Conservation (phyloP, 2,797 vertebrate genomes). For the Zalophus californianus region DNA sequence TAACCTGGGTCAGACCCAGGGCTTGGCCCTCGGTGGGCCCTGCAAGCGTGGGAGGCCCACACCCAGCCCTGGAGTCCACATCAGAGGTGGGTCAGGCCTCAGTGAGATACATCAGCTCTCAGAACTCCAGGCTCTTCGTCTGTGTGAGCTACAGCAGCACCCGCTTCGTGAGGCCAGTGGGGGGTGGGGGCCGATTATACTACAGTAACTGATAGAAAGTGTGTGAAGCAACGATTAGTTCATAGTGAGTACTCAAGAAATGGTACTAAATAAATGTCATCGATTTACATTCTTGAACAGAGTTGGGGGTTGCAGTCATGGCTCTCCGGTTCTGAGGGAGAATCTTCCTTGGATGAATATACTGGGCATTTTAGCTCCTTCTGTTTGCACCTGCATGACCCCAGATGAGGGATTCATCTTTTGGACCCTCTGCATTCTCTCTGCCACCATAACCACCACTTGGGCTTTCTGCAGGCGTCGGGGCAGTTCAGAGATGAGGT, state of each 20-base stretch:
- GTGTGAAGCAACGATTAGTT: not conserved
- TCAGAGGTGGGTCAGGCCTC: not conserved
- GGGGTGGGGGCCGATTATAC: not conserved
- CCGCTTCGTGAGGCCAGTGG: no score
- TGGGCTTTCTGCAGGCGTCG: not conserved
- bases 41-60: not conserved
- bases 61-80: not conserved
- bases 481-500: not conserved
- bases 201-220: not conserved
- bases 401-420: not conserved
- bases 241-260: not conserved
- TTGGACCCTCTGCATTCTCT: not conserved
- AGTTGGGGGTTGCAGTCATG: not conserved
- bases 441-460: accelerated
- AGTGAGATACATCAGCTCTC: not conserved
- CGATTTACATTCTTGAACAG: not conserved
- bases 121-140: not conserved
- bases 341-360: not conserved
- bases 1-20: not conserved
- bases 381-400: not conserved
- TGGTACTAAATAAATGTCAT: not conserved
- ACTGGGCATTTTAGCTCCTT: not conserved
- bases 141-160: not conserved
- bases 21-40: not conserved
- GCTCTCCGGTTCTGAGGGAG: not conserved